These are phyloP conservation scores for Corbicula japonica DNA, from an alignment of 2,888 invertebrate species.

Conservation along the genomic window DNA sequence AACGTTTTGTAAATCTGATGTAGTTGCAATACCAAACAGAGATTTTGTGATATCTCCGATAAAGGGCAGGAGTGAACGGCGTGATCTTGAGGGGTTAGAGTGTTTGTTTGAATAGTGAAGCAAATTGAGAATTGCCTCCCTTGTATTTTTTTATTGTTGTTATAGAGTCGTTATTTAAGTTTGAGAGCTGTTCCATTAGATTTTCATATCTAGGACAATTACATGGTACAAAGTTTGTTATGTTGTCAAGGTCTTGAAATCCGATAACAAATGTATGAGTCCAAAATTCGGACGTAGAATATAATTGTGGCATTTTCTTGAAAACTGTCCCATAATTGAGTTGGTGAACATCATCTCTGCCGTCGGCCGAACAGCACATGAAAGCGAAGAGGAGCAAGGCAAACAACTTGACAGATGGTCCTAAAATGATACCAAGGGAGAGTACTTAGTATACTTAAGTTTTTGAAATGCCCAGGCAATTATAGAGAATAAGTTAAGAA, in stretches of 20 bases:
- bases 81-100: neutral
- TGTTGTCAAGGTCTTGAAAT: neutral
- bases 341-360: too few relatives aligned
- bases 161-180: neutral
- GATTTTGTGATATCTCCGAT: constrained; percentile 13
- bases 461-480: too few relatives aligned
- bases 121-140: neutral
- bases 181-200: constrained; percentile 1
- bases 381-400: too few relatives aligned
- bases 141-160: neutral
- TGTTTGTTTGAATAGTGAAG: neutral
- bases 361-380: too few relatives aligned
- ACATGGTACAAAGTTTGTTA: neutral
- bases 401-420: too few relatives aligned
- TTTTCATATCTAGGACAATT: neutral
- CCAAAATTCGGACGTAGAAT: neutral
- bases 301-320: constrained; percentile 15
- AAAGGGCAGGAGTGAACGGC: neutral
- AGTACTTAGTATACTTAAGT: too few relatives aligned
- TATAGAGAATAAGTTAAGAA: too few relatives aligned
- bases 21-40: constrained; percentile 10
- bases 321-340: too few relatives aligned
- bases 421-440: too few relatives aligned
- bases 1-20: constrained; percentile 7
- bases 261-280: constrained; percentile 22